phyloP scores from a whole-genome alignment of 53 echinoderm and acorn worm genomes.

The Luidia sarsii region DNA sequence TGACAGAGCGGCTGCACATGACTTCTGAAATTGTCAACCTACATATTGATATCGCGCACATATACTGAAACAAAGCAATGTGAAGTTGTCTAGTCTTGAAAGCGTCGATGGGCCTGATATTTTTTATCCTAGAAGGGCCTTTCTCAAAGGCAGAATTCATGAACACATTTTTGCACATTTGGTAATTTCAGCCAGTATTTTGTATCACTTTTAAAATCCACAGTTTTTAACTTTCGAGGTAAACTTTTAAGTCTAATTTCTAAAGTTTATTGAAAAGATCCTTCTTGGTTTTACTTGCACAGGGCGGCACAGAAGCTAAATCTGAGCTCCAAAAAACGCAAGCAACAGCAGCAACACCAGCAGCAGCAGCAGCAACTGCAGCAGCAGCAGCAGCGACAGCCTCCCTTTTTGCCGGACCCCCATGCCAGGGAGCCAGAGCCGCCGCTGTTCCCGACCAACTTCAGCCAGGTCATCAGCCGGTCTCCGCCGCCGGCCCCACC shows the following conservation, averaged over 20 bases:
- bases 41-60: too few species aligned
- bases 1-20: too few species aligned
- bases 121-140: too few species aligned
- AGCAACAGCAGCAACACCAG: slow-evolving; percentile 61
- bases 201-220: too few species aligned
- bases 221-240: not conserved
- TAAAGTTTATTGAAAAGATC: too few species aligned
- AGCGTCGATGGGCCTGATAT: too few species aligned
- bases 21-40: too few species aligned
- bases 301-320: slow-evolving; percentile 99
- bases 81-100: too few species aligned
- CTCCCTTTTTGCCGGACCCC: slow-evolving; percentile 53
- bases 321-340: slow-evolving; percentile 95
- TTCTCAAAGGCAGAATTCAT: too few species aligned
- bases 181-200: too few species aligned
- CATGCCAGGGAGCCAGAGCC: slow-evolving; percentile 70
- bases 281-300: slow-evolving; percentile 42
- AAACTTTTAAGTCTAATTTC: too few species aligned
- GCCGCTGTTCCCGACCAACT: slow-evolving; percentile 96
- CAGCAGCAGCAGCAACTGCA: slow-evolving; percentile 32
- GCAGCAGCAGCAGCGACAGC: slow-evolving; percentile 33
- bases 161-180: not conserved
- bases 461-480: slow-evolving; percentile 71
- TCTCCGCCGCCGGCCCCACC: slow-evolving; percentile 92
- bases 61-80: too few species aligned